These are phyloP conservation scores for Caenorhabditis becei DNA, from an alignment of 2,888 invertebrate species.

Conservation along the genomic window DNA sequence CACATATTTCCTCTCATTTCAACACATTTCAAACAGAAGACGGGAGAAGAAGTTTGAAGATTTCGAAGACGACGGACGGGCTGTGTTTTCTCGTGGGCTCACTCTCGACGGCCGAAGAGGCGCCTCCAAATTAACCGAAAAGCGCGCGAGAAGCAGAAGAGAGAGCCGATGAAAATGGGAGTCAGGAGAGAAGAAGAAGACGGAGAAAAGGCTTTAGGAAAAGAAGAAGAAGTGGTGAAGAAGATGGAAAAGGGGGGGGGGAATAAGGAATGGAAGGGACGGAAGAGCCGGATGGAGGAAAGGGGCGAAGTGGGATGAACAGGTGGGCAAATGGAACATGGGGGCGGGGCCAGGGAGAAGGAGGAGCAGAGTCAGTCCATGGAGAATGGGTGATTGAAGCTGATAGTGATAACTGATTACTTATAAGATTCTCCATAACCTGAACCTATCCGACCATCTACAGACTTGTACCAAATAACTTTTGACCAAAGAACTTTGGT, in stretches of 20 bases:
- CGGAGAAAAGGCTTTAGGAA: too few species aligned
- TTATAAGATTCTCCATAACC: too few species aligned
- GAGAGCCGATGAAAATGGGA: conserved; percentile 22
- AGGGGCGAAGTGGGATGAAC: too few species aligned
- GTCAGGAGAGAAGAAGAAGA: conserved; percentile 25
- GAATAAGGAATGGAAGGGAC: conserved; percentile 7
- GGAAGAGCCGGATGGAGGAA: conserved; percentile 3
- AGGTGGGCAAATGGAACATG: too few species aligned
- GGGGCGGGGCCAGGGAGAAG: too few species aligned
- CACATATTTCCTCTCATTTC: too few species aligned
- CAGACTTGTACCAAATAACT: too few species aligned
- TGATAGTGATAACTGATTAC: too few species aligned
- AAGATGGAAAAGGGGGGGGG: conserved; percentile 9
- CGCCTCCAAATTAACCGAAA: conserved; percentile 55
- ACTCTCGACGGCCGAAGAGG: conserved; percentile 30
- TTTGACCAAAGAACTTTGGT: too few species aligned
- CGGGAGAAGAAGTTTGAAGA: conserved; percentile 5
- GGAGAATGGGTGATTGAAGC: too few species aligned
- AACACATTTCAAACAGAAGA: neutral
- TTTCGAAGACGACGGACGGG: conserved; percentile 11
- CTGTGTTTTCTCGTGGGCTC: conserved; percentile 19
- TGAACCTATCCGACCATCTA: too few species aligned
- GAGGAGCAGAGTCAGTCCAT: too few species aligned
- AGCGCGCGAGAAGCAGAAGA: conserved; percentile 36
- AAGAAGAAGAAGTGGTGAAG: neutral